Evolutionary conservation across 2,797 vertebrate genomes (phyloP).

Genomic region (Pelochelys cantorii): DNA sequence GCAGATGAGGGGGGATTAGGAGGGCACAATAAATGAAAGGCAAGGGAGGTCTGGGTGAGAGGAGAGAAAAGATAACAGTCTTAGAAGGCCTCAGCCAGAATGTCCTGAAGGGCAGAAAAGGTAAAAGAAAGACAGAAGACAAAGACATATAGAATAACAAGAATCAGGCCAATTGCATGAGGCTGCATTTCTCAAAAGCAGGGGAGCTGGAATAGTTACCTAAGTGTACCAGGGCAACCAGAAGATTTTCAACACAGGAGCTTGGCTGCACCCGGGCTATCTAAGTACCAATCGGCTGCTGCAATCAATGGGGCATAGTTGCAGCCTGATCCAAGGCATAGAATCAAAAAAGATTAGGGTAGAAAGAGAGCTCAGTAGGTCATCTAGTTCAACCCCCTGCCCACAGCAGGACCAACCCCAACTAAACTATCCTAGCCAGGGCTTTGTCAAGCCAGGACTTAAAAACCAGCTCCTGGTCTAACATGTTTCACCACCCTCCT

Average conservation of each 20-base stretch:
- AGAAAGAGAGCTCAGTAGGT: too few species aligned
- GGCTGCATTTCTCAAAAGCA: not conserved
- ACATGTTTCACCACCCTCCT: too few species aligned
- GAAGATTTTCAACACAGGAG: accelerated
- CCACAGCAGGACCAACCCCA: too few species aligned
- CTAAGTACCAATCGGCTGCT: not conserved
- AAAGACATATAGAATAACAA: accelerated
- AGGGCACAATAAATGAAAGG: not conserved
- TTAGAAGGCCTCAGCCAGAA: not conserved
- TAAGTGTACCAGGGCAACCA: accelerated
- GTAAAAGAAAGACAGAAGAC: not conserved
- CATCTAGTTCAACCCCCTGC: too few species aligned
- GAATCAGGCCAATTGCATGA: accelerated
- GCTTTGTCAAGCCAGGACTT: too few species aligned
- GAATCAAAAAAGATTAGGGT: too few species aligned
- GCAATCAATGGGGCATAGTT: accelerated
- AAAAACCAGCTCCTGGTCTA: too few species aligned
- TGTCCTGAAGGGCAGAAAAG: accelerated
- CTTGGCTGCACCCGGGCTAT: not conserved
- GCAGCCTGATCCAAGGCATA: accelerated
- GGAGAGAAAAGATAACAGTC: not conserved
- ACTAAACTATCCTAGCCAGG: too few species aligned
- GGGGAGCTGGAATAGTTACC: not conserved
- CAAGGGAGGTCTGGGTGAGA: not conserved
- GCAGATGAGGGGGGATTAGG: not conserved